Evolutionary conservation across 1,140 invertebrate species (phyloP).

Genomic region (Halesus radiatus): DNA sequence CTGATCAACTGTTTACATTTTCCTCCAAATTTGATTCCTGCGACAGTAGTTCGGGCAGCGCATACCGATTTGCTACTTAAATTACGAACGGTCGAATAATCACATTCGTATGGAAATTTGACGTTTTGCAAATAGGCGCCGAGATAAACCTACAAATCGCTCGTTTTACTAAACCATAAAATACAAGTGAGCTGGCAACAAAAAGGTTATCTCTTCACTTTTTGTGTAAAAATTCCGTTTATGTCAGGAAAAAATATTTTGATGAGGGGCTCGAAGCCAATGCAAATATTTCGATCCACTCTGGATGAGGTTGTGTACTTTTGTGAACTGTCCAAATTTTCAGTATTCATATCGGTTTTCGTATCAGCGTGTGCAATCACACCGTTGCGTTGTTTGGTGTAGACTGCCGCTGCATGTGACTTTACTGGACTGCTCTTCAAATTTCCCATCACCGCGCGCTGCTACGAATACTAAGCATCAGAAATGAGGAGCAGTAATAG

Average conservation of each 20-base stretch:
- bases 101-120: slow-evolving; percentile 47
- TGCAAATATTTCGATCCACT: neutral
- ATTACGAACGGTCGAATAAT: slow-evolving; percentile 46
- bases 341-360: slow-evolving; percentile 34
- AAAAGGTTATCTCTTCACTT: too few species aligned
- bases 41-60: neutral
- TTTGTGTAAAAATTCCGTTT: neutral
- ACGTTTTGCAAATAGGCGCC: slow-evolving; percentile 3
- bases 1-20: neutral
- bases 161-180: neutral
- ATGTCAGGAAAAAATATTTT: neutral
- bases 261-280: neutral
- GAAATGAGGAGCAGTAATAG: too few species aligned
- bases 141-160: neutral
- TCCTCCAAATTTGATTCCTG: slow-evolving; percentile 11
- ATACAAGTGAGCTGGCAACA: too few species aligned
- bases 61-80: slow-evolving; percentile 31
- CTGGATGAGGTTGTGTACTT: neutral
- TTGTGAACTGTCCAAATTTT: slow-evolving; percentile 23
- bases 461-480: too few species aligned
- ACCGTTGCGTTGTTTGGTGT: slow-evolving; percentile 38
- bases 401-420: neutral
- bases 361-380: slow-evolving; percentile 18
- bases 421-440: neutral
- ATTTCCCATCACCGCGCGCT: too few species aligned